Evolutionary conservation across 1,140 invertebrate species (phyloP).

Genomic region (Argopecten irradians): DNA sequence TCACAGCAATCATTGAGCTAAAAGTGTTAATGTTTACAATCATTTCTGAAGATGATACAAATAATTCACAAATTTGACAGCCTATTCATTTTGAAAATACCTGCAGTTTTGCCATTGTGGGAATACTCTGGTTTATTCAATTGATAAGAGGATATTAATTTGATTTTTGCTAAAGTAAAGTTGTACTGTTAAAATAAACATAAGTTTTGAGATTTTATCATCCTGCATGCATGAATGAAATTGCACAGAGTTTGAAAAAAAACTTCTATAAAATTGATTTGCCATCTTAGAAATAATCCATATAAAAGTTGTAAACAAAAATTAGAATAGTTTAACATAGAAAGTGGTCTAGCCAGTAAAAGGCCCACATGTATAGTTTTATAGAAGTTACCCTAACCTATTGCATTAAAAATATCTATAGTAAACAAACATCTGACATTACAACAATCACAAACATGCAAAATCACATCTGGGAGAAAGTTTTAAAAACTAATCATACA

Average conservation of each 20-base stretch:
- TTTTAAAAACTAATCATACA: neutral
- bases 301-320: constrained; percentile 6
- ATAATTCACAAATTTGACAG: too few species aligned
- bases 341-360: constrained; percentile 6
- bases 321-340: neutral
- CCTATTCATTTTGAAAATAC: too few species aligned
- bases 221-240: neutral
- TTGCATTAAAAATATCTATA: neutral
- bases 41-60: too few species aligned
- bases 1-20: neutral
- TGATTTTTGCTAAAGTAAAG: too few species aligned
- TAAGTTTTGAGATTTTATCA: neutral
- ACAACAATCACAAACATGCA: constrained; percentile 7
- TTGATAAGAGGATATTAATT: too few species aligned
- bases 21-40: neutral
- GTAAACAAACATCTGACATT: neutral
- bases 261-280: neutral
- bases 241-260: neutral
- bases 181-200: too few species aligned
- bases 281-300: constrained; percentile 23
- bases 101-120: too few species aligned
- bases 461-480: neutral
- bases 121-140: too few species aligned
- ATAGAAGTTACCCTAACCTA: neutral
- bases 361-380: neutral